These are phyloP conservation scores for Pseudoips prasinana DNA, from an alignment of 2,888 invertebrate genomes.

Conservation along the genomic window DNA sequence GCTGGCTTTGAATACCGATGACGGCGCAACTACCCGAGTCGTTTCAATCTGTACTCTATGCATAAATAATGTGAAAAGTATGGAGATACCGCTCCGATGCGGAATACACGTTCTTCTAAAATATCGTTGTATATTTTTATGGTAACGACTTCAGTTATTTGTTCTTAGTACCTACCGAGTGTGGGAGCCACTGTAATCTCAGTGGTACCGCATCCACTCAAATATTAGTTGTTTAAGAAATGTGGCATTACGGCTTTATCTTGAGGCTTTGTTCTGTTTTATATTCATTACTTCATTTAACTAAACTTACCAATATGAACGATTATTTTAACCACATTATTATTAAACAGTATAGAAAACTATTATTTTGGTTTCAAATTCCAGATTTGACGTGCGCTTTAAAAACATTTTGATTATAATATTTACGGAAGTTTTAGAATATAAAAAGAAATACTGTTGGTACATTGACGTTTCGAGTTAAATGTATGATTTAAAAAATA, in stretches of 20 bases:
- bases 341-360: too few relatives aligned
- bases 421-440: too few relatives aligned
- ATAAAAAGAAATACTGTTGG: too few relatives aligned
- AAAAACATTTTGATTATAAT: too few relatives aligned
- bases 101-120: conserved; percentile 67
- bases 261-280: not conserved
- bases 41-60: conserved; percentile 80
- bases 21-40: conserved; percentile 67
- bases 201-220: conserved; percentile 10
- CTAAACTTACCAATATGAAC: too few relatives aligned
- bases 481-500: too few relatives aligned
- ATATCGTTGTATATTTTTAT: conserved; percentile 74
- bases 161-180: conserved; percentile 45
- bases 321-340: too few relatives aligned
- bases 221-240: conserved; percentile 17
- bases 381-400: too few relatives aligned
- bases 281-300: too few relatives aligned
- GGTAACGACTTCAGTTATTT: conserved; percentile 69
- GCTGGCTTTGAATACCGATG: conserved; percentile 73
- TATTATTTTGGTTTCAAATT: too few relatives aligned
- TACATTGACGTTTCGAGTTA: too few relatives aligned
- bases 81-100: conserved; percentile 67
- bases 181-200: conserved; percentile 21
- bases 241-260: not conserved
- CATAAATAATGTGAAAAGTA: conserved; percentile 80